Evolutionary conservation across 2,113 vertebrate genomes (phyloP).

Genomic region (Seriola aureovittata): DNA sequence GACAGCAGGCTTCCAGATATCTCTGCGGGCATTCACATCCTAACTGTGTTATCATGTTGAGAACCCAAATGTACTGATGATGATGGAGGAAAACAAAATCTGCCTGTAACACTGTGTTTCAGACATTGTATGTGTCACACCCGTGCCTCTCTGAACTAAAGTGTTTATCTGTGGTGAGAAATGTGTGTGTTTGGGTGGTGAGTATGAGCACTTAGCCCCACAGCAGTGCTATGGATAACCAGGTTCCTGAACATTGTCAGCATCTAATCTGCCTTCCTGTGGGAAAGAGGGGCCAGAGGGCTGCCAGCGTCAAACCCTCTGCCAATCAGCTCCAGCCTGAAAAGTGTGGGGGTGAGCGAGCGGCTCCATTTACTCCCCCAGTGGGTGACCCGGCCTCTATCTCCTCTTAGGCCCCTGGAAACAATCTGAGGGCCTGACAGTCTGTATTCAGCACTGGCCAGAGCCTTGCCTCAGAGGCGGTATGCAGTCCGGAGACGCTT

Average conservation of each 20-base stretch:
- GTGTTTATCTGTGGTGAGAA: slow-evolving; percentile 70
- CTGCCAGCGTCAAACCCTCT: slow-evolving; percentile 70
- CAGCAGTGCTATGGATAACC: slow-evolving; percentile 72
- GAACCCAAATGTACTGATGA: slow-evolving; percentile 8
- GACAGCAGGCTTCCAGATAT: slow-evolving; percentile 21
- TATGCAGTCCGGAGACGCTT: slow-evolving; percentile 81
- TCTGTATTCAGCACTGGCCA: slow-evolving; percentile 74
- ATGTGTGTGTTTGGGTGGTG: slow-evolving; percentile 63
- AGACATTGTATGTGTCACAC: slow-evolving; percentile 49
- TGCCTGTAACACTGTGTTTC: slow-evolving; percentile 13
- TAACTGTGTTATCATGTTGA: slow-evolving; percentile 20
- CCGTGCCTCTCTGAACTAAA: slow-evolving; percentile 67
- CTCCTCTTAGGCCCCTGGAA: slow-evolving; percentile 83
- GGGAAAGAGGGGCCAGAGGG: slow-evolving; percentile 72
- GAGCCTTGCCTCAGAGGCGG: slow-evolving; percentile 74
- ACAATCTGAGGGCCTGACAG: slow-evolving; percentile 83
- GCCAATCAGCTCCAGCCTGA: slow-evolving; percentile 72
- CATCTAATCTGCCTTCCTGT: slow-evolving; percentile 85
- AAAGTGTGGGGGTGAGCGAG: slow-evolving; percentile 76
- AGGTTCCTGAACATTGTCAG: slow-evolving; percentile 81
- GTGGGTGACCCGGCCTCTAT: slow-evolving; percentile 82
- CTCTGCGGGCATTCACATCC: slow-evolving; percentile 7
- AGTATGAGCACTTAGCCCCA: slow-evolving; percentile 55
- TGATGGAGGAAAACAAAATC: slow-evolving; percentile 18
- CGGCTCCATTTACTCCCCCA: slow-evolving; percentile 75